Evolutionary conservation across 2,888 invertebrate genomes (phyloP).

Genomic region (Nomada goodeniana): DNA sequence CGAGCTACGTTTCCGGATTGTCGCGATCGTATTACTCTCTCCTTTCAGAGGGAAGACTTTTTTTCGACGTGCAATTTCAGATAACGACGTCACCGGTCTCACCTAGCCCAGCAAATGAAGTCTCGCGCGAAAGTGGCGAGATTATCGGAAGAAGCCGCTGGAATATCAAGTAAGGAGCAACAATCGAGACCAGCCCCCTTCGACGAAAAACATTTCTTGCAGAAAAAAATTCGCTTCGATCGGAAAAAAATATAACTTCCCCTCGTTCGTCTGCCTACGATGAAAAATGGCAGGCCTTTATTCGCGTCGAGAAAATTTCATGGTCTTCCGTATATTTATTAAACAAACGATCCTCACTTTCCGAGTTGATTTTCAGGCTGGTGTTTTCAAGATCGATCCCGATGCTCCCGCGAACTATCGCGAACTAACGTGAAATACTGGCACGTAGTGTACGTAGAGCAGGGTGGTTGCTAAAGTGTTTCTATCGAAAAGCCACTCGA

Average conservation of each 20-base stretch:
- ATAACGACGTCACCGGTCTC: conserved; percentile 18
- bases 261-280: neutral
- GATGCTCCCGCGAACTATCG: neutral
- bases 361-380: neutral
- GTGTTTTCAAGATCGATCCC: neutral
- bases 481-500: conserved; percentile 9
- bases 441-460: neutral
- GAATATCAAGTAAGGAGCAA: conserved; percentile 45
- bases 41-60: neutral
- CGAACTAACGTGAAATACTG: neutral
- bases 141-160: conserved; percentile 26
- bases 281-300: neutral
- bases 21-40: conserved; percentile 14
- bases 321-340: no score
- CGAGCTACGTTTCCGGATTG: conserved; percentile 6
- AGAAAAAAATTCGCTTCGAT: conserved; percentile 22
- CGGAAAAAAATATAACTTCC: conserved; percentile 41
- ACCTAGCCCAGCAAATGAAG: conserved; percentile 19
- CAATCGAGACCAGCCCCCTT: conserved; percentile 15
- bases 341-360: neutral
- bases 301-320: neutral
- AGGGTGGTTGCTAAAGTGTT: neutral
- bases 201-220: neutral
- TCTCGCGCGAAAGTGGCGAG: conserved; percentile 24
- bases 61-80: conserved; percentile 37